Evolutionary conservation across 2,888 invertebrate genomes (phyloP).

Genomic region (Mimachlamys varia): DNA sequence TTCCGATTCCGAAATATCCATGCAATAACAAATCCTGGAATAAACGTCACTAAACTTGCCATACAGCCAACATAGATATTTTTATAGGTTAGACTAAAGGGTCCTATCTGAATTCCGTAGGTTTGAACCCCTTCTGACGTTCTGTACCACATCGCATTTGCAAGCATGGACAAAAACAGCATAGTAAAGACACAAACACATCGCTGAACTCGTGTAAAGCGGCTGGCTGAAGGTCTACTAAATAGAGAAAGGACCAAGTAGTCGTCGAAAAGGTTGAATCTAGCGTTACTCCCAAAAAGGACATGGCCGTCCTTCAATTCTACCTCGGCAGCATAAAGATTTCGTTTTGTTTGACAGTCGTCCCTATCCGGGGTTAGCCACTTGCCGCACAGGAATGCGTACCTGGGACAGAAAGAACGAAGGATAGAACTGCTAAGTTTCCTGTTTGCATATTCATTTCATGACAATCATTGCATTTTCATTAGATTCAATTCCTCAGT

Average conservation of each 20-base stretch:
- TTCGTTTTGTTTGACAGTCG: conserved; percentile 55
- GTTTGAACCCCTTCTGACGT: background rate
- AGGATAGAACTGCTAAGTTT: background rate
- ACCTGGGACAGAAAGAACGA: background rate
- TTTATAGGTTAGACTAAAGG: conserved; percentile 38
- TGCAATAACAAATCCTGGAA: conserved; percentile 33
- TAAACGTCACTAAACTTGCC: conserved; percentile 40
- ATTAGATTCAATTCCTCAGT: no score
- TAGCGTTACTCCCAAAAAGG: conserved; percentile 55
- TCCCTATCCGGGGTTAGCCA: conserved; percentile 54
- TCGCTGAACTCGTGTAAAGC: conserved; percentile 46
- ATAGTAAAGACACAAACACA: conserved; percentile 38
- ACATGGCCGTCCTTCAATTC: conserved; percentile 44
- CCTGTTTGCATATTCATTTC: no score
- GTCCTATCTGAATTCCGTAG: conserved; percentile 38
- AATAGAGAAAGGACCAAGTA: conserved; percentile 50
- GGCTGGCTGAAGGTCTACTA: conserved; percentile 45
- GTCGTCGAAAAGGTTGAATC: conserved; percentile 60
- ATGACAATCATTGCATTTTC: no score
- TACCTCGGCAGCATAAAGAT: conserved; percentile 50
- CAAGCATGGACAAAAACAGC: conserved; percentile 44
- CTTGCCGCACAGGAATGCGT: background rate
- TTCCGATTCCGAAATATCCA: conserved; percentile 42
- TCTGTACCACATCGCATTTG: conserved; percentile 47
- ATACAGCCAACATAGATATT: conserved; percentile 43